Evolutionary conservation across 1,140 invertebrate species (phyloP), one percentile per base, ranked within the genome.

Genomic region (Episyrphus balteatus): DNA sequence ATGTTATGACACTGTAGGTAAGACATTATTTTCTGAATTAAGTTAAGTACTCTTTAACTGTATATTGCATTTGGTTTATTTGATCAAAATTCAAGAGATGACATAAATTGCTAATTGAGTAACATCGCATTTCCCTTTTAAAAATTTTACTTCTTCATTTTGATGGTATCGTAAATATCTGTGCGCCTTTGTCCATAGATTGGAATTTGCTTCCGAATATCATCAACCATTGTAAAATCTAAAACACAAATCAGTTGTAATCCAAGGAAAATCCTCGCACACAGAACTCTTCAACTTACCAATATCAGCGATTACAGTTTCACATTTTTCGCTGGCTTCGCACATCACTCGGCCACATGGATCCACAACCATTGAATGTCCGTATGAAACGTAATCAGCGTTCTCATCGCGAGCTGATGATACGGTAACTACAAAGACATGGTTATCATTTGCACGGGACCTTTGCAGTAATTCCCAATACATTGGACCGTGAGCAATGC

Each of bases 401-500:
- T 67, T 71, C 32, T 71, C 59, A 64, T 84, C 81, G 49, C 88
- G 72, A 1, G 92, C 89, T 2, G 89, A 88, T 34, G 83, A 83
- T 47, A 84, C 75, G 13, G 76, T 75, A 37, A 80, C 80, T 31
- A 87, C 80, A 69, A 76, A 86, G 32, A 88, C 69, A 69, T 92
- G 92, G 70, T 92, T 89, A 71, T 97, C 92, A 17, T 84, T 75
- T 30, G 93, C 92, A 47, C 92, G 73, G 1, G 79, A 75, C 42
- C 86, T 75, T 51, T 81, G 79, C 7, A 96, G 70, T 5, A 94
- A 66, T 60, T 92, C 84, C 91, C 92, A 96, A 66, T 96, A 92
- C 33, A 86, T 71, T 13, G 91, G 91, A 0, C 93, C 93, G 5
- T 92, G 95, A 14, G 87, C 93, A 81, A 92, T 88, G 69, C 93